Evolutionary conservation across 2,888 invertebrate species (phyloP), one percentile per base, ranked within the genome.

Genomic region (Drosophila falleni): DNA sequence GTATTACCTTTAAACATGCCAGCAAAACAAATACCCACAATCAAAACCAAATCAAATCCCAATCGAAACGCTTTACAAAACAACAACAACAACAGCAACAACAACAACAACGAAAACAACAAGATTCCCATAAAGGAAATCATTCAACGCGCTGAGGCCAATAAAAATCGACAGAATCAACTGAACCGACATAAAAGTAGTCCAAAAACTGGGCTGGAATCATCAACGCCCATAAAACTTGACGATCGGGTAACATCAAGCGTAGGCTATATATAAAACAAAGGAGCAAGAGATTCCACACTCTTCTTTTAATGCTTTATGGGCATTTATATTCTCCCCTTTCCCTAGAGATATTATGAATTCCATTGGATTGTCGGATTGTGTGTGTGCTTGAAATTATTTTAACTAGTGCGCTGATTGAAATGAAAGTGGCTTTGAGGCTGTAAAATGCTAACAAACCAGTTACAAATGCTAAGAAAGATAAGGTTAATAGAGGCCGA

Each of bases 1-100:
- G 74, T 83, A 87, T 88, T 80, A 80, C 74, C 87, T 84, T 79
- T 83, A 86, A 87, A 82, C 87, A 87, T 89, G 89, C 89, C 68
- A 85, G n/a, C 71, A 74, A 81, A 89, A 89, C 84, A 88, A 90
- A 89, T 85, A 80, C 60, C 72, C 54, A 67, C 87, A 59, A 87
- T 80, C 87, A 86, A 74, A 78, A 74, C 70, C 74, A 71, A 74
- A 79, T 74, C 80, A 76, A 56, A 75, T 72, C 78, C 77, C 74
- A 74, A 77, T 80, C 85, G 83, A 62, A 80, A 71, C 79, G 84
- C 78, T 85, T 86, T 76, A 64, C 60, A 75, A 80, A 80, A 88
- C 74, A 73, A 64, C 59, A 54, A 64, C n/a, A 67, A 16, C 15
- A 61, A 55, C 35, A 50, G 49, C 5, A 26, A 26, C 6, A 62